phyloP scores from a whole-genome alignment of 2,113 vertebrate species.

The Butorides virescens region DNA sequence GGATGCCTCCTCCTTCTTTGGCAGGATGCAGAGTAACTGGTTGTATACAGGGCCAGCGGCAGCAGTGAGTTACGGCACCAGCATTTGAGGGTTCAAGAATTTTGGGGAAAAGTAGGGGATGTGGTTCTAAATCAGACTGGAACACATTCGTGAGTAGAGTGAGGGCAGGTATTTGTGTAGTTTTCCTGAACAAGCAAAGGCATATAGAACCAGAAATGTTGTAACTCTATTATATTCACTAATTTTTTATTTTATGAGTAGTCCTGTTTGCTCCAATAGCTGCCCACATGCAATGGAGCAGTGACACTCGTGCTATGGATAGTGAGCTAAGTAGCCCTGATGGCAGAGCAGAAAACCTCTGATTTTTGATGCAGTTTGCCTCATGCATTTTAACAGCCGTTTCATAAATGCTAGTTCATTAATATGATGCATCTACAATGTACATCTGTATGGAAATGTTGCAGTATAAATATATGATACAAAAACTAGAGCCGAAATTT shows the following conservation, averaged over 20 bases:
- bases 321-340: neutral
- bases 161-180: neutral
- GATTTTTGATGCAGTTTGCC: neutral
- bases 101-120: neutral
- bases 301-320: neutral
- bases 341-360: neutral
- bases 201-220: neutral
- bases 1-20: neutral
- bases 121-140: neutral
- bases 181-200: neutral
- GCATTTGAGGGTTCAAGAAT: neutral
- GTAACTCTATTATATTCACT: neutral
- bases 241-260: neutral
- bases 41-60: rapidly evolving
- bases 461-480: neutral
- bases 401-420: neutral
- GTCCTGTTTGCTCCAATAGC: neutral
- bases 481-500: neutral
- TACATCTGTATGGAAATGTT: neutral
- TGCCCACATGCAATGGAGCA: neutral
- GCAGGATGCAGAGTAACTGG: neutral
- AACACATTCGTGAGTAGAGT: neutral
- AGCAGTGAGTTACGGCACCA: neutral
- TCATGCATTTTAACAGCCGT: neutral
- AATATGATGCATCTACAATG: neutral